Conservation (phyloP, 2,888 invertebrate genomes). For the Macaria liturata region DNA sequence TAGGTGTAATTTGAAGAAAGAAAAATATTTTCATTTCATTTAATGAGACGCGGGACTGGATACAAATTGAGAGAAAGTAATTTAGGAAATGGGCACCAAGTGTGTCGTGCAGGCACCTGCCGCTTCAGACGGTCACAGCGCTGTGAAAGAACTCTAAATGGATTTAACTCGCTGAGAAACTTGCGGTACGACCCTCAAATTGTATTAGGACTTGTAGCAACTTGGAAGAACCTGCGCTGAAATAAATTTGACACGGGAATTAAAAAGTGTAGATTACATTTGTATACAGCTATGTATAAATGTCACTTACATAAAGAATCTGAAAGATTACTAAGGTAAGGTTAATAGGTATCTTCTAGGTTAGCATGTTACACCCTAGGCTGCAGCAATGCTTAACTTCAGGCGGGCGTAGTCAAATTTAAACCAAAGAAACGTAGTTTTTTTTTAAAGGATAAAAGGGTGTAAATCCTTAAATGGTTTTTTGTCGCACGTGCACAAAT, state of each 20-base stretch:
- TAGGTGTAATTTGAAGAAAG: conserved; percentile 29
- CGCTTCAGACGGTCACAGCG: conserved; percentile 32
- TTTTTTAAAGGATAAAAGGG: too few relatives aligned
- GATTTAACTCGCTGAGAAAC: conserved; percentile 17
- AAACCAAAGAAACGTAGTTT: too few relatives aligned
- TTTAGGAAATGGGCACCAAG: conserved; percentile 47
- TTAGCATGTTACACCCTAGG: too few relatives aligned
- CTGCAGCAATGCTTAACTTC: too few relatives aligned
- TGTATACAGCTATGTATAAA: too few relatives aligned
- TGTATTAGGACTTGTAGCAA: conserved; percentile 11
- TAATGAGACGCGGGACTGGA: conserved; percentile 44
- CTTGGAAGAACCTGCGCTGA: conserved; percentile 4
- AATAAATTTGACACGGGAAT: neutral
- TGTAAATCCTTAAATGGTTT: too few relatives aligned
- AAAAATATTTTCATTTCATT: conserved; percentile 37
- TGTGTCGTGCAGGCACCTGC: conserved; percentile 46
- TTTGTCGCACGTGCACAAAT: too few relatives aligned
- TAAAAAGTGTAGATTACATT: neutral
- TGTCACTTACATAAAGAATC: too few relatives aligned
- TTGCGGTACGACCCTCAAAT: conserved; percentile 16
- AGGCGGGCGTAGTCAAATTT: too few relatives aligned
- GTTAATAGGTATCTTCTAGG: too few relatives aligned
- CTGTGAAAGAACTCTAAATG: conserved; percentile 23
- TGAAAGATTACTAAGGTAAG: too few relatives aligned
- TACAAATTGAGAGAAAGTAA: conserved; percentile 49